These are phyloP conservation scores for Rhodinocichla rosea DNA, from an alignment of 2,113 vertebrate species.

Conservation along the genomic window DNA sequence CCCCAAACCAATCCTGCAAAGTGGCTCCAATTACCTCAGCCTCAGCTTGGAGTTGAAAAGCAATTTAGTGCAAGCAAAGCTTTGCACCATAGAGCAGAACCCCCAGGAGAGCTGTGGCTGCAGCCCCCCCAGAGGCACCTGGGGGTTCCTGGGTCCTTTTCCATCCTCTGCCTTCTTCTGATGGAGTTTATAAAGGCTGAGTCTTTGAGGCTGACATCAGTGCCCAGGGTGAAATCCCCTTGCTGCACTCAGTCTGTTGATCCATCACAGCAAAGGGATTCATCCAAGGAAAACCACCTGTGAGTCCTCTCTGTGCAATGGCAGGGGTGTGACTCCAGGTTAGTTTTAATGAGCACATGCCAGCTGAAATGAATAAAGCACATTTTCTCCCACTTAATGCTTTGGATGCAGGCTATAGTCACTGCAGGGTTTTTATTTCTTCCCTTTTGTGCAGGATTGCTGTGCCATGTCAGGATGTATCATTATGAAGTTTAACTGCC, in stretches of 20 bases:
- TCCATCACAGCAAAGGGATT: neutral
- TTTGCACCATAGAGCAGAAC: neutral
- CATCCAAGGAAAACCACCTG: neutral
- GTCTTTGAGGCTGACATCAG: fast-evolving
- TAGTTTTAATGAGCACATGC: neutral
- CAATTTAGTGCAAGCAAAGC: neutral
- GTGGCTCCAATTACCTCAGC: neutral
- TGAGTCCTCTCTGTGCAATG: no score
- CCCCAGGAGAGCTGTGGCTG: neutral
- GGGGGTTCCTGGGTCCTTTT: neutral
- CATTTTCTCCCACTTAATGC: neutral
- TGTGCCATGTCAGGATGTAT: neutral
- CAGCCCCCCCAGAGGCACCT: neutral
- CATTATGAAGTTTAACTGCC: neutral
- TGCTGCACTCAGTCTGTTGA: neutral
- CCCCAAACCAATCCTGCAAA: neutral
- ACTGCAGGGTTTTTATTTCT: neutral
- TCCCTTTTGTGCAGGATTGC: neutral
- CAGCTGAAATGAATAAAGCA: neutral
- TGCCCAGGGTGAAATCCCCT: neutral
- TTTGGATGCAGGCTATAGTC: neutral
- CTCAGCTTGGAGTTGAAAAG: neutral
- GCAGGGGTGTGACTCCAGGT: neutral
- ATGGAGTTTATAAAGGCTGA: neutral
- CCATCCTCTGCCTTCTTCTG: neutral